phyloP scores from a whole-genome alignment of 2,797 vertebrate species.

The Thripadectes ignobilis region DNA sequence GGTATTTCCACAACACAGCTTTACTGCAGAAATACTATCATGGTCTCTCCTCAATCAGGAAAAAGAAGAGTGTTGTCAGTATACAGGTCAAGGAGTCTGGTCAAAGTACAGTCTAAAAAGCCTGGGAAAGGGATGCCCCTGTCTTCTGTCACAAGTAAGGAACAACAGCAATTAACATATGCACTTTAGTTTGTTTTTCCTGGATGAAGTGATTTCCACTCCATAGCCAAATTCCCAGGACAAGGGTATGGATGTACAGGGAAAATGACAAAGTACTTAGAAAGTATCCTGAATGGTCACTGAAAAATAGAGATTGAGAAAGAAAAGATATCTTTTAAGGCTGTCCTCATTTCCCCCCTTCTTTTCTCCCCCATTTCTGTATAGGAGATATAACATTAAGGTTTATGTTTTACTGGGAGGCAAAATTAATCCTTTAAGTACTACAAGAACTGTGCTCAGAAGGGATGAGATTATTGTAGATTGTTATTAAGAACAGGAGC shows the following conservation, averaged over 20 bases:
- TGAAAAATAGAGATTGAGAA: background rate
- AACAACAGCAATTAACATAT: background rate
- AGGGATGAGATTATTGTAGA: background rate
- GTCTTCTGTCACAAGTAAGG: background rate
- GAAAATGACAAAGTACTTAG: background rate
- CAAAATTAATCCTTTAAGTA: background rate
- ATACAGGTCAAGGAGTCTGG: background rate
- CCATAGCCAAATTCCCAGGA: background rate
- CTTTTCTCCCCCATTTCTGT: rapidly evolving
- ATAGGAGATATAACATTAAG: background rate
- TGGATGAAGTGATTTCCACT: background rate
- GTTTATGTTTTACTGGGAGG: background rate
- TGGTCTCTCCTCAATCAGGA: background rate
- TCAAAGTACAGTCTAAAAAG: background rate
- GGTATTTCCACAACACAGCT: background rate
- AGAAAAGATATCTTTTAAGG: background rate
- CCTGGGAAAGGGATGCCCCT: background rate
- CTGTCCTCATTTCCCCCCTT: background rate
- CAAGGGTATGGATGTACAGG: background rate
- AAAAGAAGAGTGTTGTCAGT: background rate
- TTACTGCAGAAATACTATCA: background rate
- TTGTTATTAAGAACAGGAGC: background rate
- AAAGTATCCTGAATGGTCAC: background rate
- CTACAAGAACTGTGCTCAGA: background rate
- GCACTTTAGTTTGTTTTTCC: background rate